These are phyloP conservation scores for Nineta flava DNA, from an alignment of 2,888 invertebrate genomes.

Conservation along the genomic window DNA sequence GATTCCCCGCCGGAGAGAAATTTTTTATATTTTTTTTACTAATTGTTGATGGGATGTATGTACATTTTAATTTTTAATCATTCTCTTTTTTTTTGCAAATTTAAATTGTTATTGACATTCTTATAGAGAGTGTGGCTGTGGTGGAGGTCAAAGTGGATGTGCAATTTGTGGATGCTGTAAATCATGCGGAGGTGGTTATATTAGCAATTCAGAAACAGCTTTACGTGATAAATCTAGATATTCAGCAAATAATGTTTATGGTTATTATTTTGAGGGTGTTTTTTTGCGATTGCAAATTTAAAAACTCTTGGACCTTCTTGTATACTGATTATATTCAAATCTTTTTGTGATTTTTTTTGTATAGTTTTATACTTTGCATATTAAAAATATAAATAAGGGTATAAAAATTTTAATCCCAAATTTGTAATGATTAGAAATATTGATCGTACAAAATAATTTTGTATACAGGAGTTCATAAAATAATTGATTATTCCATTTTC, in stretches of 20 bases:
- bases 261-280: slow-evolving; percentile 3
- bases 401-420: too few relatives aligned
- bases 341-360: too few relatives aligned
- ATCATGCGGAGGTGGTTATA: slow-evolving; percentile 60
- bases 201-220: slow-evolving; percentile 32
- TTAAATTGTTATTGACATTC: slow-evolving; percentile 7
- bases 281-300: not conserved
- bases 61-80: too few relatives aligned
- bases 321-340: too few relatives aligned
- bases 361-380: too few relatives aligned
- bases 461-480: too few relatives aligned
- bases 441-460: too few relatives aligned
- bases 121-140: slow-evolving; percentile 80
- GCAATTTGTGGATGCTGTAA: slow-evolving; percentile 84
- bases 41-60: too few relatives aligned
- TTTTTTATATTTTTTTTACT: not conserved
- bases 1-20: slow-evolving; percentile 6
- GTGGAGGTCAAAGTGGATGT: slow-evolving; percentile 89
- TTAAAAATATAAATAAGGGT: too few relatives aligned
- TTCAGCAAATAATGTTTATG: slow-evolving; percentile 2
- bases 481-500: too few relatives aligned
- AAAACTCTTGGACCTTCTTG: not conserved
- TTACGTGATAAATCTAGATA: slow-evolving; percentile 3
- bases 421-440: too few relatives aligned
- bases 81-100: too few relatives aligned